These are phyloP conservation scores for Neosilurus mollespiculum DNA, from an alignment of 2,797 vertebrate species.

Conservation along the genomic window DNA sequence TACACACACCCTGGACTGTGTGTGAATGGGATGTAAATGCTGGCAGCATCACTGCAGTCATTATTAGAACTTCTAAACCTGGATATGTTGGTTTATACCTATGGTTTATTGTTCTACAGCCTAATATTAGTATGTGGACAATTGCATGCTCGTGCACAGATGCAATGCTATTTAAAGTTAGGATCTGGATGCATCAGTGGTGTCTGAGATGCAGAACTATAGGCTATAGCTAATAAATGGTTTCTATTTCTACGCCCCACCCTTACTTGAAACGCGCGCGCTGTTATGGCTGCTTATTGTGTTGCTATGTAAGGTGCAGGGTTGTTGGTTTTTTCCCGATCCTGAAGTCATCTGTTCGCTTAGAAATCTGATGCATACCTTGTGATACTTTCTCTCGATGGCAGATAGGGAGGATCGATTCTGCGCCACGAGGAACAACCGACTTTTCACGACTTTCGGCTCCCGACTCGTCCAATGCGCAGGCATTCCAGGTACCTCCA, in stretches of 20 bases:
- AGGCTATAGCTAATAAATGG: too few relatives aligned
- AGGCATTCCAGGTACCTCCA: constrained; percentile 49
- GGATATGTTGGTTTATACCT: constrained; percentile 27
- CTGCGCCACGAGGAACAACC: constrained; percentile 18
- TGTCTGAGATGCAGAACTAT: too few relatives aligned
- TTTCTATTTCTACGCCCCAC: constrained; percentile 5
- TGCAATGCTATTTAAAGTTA: neutral
- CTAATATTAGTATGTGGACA: neutral
- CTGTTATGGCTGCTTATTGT: neutral
- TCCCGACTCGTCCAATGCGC: constrained; percentile 39
- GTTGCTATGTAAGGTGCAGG: constrained; percentile 13
- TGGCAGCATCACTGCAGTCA: neutral
- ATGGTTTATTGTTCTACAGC: neutral
- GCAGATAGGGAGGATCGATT: constrained; percentile 52
- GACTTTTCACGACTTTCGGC: constrained; percentile 49
- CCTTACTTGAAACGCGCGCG: constrained; percentile 17
- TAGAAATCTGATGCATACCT: neutral
- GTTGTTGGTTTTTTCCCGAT: too few relatives aligned
- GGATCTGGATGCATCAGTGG: too few relatives aligned
- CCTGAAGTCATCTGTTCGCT: neutral
- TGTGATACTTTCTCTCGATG: constrained; percentile 44
- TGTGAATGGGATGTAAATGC: neutral
- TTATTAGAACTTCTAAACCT: constrained; percentile 10
- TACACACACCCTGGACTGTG: neutral
- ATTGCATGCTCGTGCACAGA: neutral